These are phyloP conservation scores for Hydrozoanthus gracilis DNA, from an alignment of 92 coral and sea anemone species.

Conservation along the genomic window DNA sequence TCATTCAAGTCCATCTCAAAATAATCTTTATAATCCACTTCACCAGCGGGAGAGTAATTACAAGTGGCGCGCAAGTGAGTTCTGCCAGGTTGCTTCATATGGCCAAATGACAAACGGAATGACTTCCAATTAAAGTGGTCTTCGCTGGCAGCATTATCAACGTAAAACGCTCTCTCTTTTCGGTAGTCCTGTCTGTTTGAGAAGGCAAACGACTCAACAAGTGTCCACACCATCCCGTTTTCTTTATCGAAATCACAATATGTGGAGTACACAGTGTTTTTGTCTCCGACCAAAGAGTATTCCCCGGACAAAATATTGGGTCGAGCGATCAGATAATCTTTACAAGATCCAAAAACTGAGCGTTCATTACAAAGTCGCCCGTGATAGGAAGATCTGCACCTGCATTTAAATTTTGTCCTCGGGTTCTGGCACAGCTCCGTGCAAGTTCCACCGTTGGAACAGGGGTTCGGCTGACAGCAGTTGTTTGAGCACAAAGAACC, in stretches of 20 bases:
- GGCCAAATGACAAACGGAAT: conserved; percentile 38
- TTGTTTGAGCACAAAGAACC: not conserved
- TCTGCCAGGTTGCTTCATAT: conserved; percentile 16
- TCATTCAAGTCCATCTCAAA: not conserved
- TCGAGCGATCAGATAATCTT: not conserved
- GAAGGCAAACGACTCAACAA: conserved; percentile 41
- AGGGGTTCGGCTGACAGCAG: conserved; percentile 49
- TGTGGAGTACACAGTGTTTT: not conserved
- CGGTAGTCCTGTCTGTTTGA: not conserved
- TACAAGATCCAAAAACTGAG: not conserved
- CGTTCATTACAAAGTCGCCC: conserved; percentile 24
- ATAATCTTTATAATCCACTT: conserved; percentile 35
- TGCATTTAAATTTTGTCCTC: conserved; percentile 25
- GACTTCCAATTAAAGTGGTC: conserved; percentile 12
- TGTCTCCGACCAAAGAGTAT: not conserved
- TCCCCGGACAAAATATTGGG: conserved; percentile 16
- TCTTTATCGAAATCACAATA: conserved; percentile 39
- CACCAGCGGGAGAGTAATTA: not conserved
- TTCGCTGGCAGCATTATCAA: conserved; percentile 15
- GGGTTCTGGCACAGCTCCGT: conserved; percentile 40
- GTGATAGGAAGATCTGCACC: conserved; percentile 23
- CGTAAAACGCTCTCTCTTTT: conserved; percentile 6
- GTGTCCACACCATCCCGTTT: conserved; percentile 47
- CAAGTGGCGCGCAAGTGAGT: conserved; percentile 54
- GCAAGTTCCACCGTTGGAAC: conserved; percentile 46